phyloP scores from a whole-genome alignment of 2,797 vertebrate genomes.

The Nasua narica region DNA sequence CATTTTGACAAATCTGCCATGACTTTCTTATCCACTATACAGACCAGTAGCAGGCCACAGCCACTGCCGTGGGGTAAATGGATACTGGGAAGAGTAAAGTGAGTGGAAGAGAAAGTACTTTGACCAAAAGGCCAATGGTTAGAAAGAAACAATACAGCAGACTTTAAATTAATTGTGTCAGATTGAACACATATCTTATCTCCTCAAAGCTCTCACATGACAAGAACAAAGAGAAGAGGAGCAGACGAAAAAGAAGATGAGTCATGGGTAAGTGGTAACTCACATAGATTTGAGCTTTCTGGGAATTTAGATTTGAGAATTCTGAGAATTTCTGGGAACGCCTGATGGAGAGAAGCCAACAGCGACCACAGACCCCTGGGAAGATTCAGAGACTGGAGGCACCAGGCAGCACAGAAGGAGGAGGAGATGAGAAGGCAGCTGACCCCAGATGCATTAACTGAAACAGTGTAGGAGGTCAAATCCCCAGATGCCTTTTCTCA shows the following conservation, averaged over 20 bases:
- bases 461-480: neutral
- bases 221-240: neutral
- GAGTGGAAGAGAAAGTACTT: neutral
- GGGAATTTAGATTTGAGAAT: neutral
- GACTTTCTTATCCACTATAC: neutral
- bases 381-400: neutral
- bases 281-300: neutral
- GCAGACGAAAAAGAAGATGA: neutral
- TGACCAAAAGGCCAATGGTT: neutral
- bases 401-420: neutral
- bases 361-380: neutral
- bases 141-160: neutral
- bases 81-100: neutral
- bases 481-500: neutral
- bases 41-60: neutral
- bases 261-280: neutral
- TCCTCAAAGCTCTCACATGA: neutral
- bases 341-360: neutral
- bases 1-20: neutral
- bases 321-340: neutral
- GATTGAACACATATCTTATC: neutral
- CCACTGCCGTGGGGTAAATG: neutral
- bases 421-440: neutral
- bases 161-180: conserved; percentile 12
- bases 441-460: neutral